Base-by-base conservation (phyloP, 2,797 vertebrate genomes). In the Luscinia luscinia region DNA sequence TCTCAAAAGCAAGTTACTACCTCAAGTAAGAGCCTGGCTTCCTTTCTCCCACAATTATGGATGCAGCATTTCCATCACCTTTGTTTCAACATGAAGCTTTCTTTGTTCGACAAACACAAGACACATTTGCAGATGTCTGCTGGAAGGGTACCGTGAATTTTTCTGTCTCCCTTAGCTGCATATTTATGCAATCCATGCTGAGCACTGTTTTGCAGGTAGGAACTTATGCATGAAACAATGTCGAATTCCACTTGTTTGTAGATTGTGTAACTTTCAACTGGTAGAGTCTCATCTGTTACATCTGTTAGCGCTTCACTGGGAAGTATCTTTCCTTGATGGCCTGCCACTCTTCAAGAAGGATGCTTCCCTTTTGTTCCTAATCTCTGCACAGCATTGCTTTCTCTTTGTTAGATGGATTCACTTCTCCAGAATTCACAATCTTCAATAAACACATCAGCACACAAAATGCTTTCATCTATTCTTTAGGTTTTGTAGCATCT, bases 381-480 rank as follows among this genome's bases (percentile, higher is more conserved):
- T 96, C 85, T 93, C 90, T 95, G 91, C 93, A 93, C 78, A 96
- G 80, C 93, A 73, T 55, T 96, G 70, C 89, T 64, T 96, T 95
- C 86, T 75, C 83, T 93, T 95, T 89, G 93, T 96, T 92, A 90
- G 81, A 83, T 85, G 70, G 81, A 96, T 97, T 52, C 75, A 55
- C 84, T 96, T 93, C 85, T 92, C 79, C 90, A 90, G 96, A 97
- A 96, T 94, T 94, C 94, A 95, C 85, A 89, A 75, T 93, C 93
- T 96, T 94, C 96, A 97, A 97, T 96, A 97, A 97, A 96, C 95
- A 96, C 84, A 90, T 86, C 93, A 94, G 94, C 22, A n/a, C 64
- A 96, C 96, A 95, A 96, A 96, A 94, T 86, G 73, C 96, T 97
- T 97, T 97, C 96, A 97, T 97, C 96, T 97, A 78, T 95, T 97